Conservation (phyloP, 2,113 vertebrate species). For the Anguilla japonica region DNA sequence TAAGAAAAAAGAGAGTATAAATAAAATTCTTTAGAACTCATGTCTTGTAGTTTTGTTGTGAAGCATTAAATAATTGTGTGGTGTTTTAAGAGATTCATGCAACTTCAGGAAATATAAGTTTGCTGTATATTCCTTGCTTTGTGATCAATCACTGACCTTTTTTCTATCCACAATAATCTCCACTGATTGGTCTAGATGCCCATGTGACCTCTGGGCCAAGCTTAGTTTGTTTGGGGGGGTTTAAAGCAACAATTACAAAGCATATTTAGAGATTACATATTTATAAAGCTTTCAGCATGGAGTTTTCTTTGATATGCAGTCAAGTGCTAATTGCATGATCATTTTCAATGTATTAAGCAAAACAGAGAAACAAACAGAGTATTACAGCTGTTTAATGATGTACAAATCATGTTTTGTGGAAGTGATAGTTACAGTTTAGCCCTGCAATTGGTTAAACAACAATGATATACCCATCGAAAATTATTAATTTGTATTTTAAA, state of each 20-base stretch:
- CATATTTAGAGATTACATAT: not conserved
- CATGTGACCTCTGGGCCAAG: not conserved
- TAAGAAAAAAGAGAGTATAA: conserved; percentile 24
- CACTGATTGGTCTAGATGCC: not conserved
- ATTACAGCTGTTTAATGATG: not conserved
- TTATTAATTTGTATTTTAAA: not conserved
- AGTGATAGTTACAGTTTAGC: not conserved
- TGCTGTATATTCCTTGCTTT: too few relatives aligned
- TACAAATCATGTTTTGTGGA: not conserved
- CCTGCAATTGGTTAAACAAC: not conserved
- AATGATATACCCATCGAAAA: not conserved
- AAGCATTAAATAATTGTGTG: not conserved
- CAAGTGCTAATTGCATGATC: too few relatives aligned
- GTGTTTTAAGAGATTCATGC: too few relatives aligned
- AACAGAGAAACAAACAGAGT: not conserved
- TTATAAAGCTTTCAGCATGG: not conserved
- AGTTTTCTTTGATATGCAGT: too few relatives aligned
- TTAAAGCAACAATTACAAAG: not conserved
- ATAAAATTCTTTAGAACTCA: conserved; percentile 23
- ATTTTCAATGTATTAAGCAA: not conserved
- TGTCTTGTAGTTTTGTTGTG: not conserved
- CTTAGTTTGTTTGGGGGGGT: not conserved
- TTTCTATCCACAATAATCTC: not conserved
- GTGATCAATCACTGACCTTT: too few relatives aligned
- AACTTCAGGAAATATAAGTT: too few relatives aligned